Evolutionary conservation across 2,797 vertebrate genomes (phyloP).

Genomic region (Myripristis murdjan): DNA sequence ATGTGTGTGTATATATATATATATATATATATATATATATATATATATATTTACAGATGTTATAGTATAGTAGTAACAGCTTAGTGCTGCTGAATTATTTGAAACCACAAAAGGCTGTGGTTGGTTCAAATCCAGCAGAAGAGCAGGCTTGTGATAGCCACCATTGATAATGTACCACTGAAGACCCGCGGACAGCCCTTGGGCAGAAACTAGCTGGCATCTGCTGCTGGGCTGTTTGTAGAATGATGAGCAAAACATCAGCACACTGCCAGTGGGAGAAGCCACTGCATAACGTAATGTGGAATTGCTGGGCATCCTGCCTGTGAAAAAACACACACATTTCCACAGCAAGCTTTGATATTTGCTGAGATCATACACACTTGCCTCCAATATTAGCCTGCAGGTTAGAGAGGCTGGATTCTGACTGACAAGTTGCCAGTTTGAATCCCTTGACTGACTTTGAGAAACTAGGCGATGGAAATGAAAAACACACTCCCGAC

Average conservation of each 20-base stretch:
- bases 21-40: too few species aligned
- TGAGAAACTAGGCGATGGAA: slow-evolving; percentile 39
- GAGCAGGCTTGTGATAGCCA: slow-evolving; percentile 21
- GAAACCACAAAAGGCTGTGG: slow-evolving; percentile 35
- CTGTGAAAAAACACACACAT: slow-evolving; percentile 53
- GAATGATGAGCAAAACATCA: slow-evolving; percentile 35
- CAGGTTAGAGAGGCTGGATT: slow-evolving; percentile 51
- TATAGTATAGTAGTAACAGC: not conserved
- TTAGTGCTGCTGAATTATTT: slow-evolving; percentile 11
- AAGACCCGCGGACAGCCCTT: slow-evolving; percentile 44
- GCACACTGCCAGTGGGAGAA: slow-evolving; percentile 17
- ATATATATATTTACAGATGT: too few species aligned
- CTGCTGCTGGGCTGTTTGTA: slow-evolving; percentile 32
- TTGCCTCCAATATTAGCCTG: slow-evolving; percentile 44
- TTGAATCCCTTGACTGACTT: slow-evolving; percentile 37
- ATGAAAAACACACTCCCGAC: slow-evolving; percentile 31
- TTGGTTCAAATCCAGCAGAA: slow-evolving; percentile 11
- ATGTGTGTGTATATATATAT: too few species aligned
- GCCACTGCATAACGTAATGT: slow-evolving; percentile 30
- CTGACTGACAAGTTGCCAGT: slow-evolving; percentile 57
- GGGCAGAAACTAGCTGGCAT: slow-evolving; percentile 39
- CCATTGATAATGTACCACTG: slow-evolving; percentile 37
- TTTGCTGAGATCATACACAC: slow-evolving; percentile 35
- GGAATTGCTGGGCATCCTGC: slow-evolving; percentile 37
- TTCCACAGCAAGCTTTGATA: slow-evolving; percentile 57